phyloP scores from a whole-genome alignment of 1,140 invertebrate genomes.

The Dendrolimus kikuchii region DNA sequence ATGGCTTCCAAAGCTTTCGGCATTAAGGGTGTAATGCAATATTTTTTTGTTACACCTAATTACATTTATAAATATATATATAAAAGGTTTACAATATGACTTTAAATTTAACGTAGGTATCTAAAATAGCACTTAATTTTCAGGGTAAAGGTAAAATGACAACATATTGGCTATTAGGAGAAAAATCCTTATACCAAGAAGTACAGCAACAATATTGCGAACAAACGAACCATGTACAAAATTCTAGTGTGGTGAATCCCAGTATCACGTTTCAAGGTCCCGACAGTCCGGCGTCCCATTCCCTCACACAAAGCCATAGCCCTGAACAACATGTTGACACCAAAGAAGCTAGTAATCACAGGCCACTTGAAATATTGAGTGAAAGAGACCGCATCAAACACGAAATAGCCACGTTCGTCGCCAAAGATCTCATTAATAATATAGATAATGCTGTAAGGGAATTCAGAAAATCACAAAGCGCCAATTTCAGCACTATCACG shows the following conservation, averaged over 20 bases:
- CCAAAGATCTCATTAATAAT: constrained; percentile 62
- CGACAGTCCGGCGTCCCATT: constrained; percentile 57
- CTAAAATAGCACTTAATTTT: constrained; percentile 5
- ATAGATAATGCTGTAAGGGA: constrained; percentile 58
- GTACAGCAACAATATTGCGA: constrained; percentile 1
- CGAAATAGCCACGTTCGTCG: constrained; percentile 64
- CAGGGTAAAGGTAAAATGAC: constrained; percentile 90
- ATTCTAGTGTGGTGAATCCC: constrained; percentile 37
- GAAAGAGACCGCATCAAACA: constrained; percentile 63
- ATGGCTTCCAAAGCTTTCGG: no score
- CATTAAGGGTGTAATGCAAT: no score
- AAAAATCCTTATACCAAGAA: constrained; percentile 46
- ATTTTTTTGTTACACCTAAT: no score
- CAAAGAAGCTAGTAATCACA: constrained; percentile 28
- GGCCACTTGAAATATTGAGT: constrained; percentile 35
- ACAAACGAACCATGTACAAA: constrained; percentile 23
- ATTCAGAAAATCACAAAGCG: constrained; percentile 56
- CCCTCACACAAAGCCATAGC: constrained; percentile 54
- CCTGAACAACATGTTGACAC: constrained; percentile 39
- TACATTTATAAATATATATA: no score
- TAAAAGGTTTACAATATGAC: no score
- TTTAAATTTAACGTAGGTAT: no score
- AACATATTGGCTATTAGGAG: constrained; percentile 92
- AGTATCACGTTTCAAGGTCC: constrained; percentile 66
- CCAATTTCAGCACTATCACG: constrained; percentile 26